Evolutionary conservation across 2,113 vertebrate genomes (phyloP).

Genomic region (Archocentrus centrarchus): DNA sequence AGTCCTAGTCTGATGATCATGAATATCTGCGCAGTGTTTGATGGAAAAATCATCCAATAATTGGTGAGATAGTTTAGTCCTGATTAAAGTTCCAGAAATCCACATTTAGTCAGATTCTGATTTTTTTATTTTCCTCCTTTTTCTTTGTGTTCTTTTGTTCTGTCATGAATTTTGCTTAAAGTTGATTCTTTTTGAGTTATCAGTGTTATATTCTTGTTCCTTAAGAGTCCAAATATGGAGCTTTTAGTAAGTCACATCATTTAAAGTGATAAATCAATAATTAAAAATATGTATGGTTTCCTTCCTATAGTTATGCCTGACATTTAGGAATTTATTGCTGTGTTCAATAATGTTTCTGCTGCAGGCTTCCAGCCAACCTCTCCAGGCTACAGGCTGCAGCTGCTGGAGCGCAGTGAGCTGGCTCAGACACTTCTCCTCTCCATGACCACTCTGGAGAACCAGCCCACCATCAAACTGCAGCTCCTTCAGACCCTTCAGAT

Average conservation of each 20-base stretch:
- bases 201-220: neutral
- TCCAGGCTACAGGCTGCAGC: conserved; percentile 84
- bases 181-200: neutral
- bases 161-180: neutral
- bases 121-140: neutral
- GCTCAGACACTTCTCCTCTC: conserved; percentile 88
- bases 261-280: no score
- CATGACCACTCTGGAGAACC: conserved; percentile 83
- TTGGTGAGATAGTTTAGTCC: neutral
- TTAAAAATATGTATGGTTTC: neutral
- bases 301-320: neutral
- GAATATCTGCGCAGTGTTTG: no score
- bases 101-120: neutral
- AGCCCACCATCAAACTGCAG: conserved; percentile 86
- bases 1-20: no score
- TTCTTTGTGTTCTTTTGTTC: neutral
- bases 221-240: rapidly evolving
- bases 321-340: neutral
- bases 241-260: no score
- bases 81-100: neutral
- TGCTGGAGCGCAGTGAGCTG: conserved; percentile 88
- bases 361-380: conserved; percentile 86
- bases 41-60: no score
- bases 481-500: conserved; percentile 90
- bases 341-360: neutral